A percentile compares a stretch with the other conserved stretches of the same genome.
These are phyloP conservation scores for Gonatopus flavifemur DNA, from an alignment of 1,140 invertebrate genomes.

Conservation along the genomic window DNA sequence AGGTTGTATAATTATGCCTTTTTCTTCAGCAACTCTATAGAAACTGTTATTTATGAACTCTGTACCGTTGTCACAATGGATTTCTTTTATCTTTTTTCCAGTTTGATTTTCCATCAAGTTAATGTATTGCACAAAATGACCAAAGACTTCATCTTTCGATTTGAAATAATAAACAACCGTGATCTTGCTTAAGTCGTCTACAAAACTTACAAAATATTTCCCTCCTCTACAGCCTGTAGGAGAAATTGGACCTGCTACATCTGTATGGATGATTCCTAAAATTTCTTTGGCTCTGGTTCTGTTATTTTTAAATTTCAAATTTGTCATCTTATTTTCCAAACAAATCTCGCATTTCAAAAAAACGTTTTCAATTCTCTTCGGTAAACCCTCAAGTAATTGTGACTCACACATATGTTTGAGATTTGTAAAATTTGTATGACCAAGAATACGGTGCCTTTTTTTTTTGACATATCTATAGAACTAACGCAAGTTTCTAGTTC, in stretches of 20 bases:
- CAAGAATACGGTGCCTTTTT: conserved; percentile 16
- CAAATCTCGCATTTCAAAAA: too few relatives aligned
- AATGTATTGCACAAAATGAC: conserved; percentile 29
- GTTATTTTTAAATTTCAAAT: too few relatives aligned
- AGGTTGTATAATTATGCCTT: conserved; percentile 37
- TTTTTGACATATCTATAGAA: background rate
- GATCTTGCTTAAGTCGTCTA: too few relatives aligned
- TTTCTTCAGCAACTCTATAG: too few relatives aligned
- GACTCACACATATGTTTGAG: conserved; percentile 6
- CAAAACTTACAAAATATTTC: conserved; percentile 29
- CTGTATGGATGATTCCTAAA: too few relatives aligned
- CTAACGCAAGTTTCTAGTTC: background rate
- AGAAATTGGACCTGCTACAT: too few relatives aligned
- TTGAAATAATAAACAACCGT: too few relatives aligned
- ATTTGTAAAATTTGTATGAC: conserved; percentile 18
- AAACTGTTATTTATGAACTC: conserved; percentile 48
- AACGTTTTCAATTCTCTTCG: too few relatives aligned
- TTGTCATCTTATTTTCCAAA: too few relatives aligned
- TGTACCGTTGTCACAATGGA: conserved; percentile 49
- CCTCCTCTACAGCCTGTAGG: conserved; percentile 33
- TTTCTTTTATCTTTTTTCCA: conserved; percentile 34
- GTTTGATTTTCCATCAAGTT: conserved; percentile 28
- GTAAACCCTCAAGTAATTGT: too few relatives aligned
- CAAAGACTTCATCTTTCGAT: conserved; percentile 29
- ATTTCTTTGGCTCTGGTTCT: too few relatives aligned